Base-by-base conservation (phyloP, 1,140 invertebrate genomes). In the Drosophila lini region DNA sequence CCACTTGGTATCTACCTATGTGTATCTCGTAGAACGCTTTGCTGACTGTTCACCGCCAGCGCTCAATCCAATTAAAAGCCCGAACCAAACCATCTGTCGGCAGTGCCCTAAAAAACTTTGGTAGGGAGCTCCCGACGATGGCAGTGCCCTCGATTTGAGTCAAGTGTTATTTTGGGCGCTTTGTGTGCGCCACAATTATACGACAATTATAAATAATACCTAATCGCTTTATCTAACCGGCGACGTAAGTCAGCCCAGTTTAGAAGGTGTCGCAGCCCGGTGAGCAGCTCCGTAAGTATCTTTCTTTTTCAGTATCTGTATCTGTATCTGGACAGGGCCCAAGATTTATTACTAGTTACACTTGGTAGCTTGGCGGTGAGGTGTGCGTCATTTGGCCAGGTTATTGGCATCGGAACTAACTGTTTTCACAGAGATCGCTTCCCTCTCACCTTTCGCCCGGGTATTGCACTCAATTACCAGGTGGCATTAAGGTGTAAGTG, bases 391-490 rank as follows among this genome's bases (percentile, higher is more conserved):
- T 63, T 47, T 31, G 42, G 42, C 57, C 64, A 69, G 84, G 83
- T 86, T 86, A 77, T 86, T 86, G 83, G 52, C 83, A 83, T 86
- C 80, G 83, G 71, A 80, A 77, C 80, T 86, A 89, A 86, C 83
- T 86, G 84, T 86, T 86, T 71, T 68, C 67, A 45, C 55, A 59
- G 61, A 67, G 71, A 60, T 64, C 74, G 58, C 70, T 59, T 76
- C 52, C 69, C 67, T 31, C 69, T 73, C 67, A 73, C 69, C 69
- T 73, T 73, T 71, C 45, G 53, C 36, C 62, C 74, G 74, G 74
- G 16, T 77, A 77, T 77, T 77, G 80, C 56, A 50, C 63, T 61
- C 75, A 73, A 82, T 73, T 63, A 50, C 50, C 78, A 68, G 68
- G 47, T 55, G 81, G 44, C 69, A 59, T 60, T 55, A 60, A 75